A percentile compares a stretch with the other conserved stretches of the same genome.
Conservation (phyloP, 2,797 vertebrate species). For the Meriones psammophilus region DNA sequence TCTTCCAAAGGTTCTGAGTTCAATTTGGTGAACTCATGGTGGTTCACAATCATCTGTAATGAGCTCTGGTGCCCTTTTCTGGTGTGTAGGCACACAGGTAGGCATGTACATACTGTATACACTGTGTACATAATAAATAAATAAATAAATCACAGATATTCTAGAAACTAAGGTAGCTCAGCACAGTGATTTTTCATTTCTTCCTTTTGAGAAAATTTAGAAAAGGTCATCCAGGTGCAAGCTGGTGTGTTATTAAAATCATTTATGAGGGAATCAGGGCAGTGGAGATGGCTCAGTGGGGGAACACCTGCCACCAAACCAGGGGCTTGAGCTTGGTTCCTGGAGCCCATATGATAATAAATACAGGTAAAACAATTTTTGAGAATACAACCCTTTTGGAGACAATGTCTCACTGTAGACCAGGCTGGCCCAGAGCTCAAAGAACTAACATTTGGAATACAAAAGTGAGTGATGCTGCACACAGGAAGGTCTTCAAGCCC, state of each 20-base stretch:
- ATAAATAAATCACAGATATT: too few species aligned
- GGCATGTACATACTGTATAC: too few species aligned
- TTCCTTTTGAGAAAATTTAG: slow-evolving; percentile 7
- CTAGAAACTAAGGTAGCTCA: not conserved
- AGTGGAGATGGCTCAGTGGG: not conserved
- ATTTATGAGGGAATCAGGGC: not conserved
- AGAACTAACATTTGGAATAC: not conserved
- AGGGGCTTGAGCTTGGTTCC: not conserved
- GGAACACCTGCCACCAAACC: not conserved
- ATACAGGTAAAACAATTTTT: not conserved
- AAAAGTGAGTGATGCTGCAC: slow-evolving; percentile 1
- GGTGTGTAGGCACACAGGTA: too few species aligned
- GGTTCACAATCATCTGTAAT: too few species aligned
- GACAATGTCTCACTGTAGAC: not conserved
- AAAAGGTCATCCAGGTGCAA: not conserved
- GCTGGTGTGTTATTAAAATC: slow-evolving; percentile 25
- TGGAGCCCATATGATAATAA: not conserved
- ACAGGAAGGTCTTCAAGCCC: slow-evolving; percentile 4
- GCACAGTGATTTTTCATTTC: not conserved
- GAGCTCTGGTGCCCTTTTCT: too few species aligned
- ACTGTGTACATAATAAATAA: too few species aligned
- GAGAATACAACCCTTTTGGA: not conserved
- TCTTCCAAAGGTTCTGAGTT: too few species aligned
- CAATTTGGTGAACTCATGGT: too few species aligned
- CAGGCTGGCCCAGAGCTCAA: not conserved